A percentile compares a stretch with the other conserved stretches of the same genome.
These are phyloP conservation scores for Rutilus rutilus DNA, from an alignment of 2,113 vertebrate species.

Conservation along the genomic window DNA sequence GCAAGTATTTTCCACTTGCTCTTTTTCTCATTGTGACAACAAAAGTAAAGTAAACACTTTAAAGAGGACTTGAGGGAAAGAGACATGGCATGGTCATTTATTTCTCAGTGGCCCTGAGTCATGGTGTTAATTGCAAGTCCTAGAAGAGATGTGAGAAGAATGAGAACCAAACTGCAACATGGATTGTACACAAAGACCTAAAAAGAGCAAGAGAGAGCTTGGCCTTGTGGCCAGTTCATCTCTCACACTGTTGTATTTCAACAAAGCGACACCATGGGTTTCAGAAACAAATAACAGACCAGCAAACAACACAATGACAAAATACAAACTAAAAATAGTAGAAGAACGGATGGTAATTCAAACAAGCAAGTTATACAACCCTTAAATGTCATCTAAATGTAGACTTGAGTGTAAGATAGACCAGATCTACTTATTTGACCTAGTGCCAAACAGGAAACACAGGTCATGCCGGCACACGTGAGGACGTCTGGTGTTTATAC, in stretches of 20 bases:
- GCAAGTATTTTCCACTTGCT: not conserved
- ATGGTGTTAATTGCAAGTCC: conserved; percentile 56
- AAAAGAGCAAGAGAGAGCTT: not conserved
- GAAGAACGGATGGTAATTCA: not conserved
- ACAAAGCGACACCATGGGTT: not conserved
- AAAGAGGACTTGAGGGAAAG: not conserved
- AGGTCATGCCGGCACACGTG: conserved; percentile 37
- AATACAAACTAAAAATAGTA: not conserved
- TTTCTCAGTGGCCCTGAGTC: conserved; percentile 36
- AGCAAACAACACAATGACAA: not conserved
- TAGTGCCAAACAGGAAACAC: conserved; percentile 56
- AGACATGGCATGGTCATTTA: conserved; percentile 38
- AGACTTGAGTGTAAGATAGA: not conserved
- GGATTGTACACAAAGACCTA: not conserved
- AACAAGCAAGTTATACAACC: not conserved
- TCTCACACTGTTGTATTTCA: conserved; percentile 18
- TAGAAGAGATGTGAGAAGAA: conserved; percentile 40
- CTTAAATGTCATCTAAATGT: not conserved
- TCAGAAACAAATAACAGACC: conserved; percentile 6
- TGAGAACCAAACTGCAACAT: conserved; percentile 22
- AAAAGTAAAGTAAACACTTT: conserved; percentile 15
- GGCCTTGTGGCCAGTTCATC: conserved; percentile 22
- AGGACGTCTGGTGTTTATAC: conserved; percentile 64
- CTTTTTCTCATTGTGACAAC: conserved; percentile 7
- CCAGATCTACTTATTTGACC: conserved; percentile 46